These are phyloP conservation scores for Odobenus rosmarus DNA, from an alignment of 2,113 vertebrate species.

Conservation along the genomic window DNA sequence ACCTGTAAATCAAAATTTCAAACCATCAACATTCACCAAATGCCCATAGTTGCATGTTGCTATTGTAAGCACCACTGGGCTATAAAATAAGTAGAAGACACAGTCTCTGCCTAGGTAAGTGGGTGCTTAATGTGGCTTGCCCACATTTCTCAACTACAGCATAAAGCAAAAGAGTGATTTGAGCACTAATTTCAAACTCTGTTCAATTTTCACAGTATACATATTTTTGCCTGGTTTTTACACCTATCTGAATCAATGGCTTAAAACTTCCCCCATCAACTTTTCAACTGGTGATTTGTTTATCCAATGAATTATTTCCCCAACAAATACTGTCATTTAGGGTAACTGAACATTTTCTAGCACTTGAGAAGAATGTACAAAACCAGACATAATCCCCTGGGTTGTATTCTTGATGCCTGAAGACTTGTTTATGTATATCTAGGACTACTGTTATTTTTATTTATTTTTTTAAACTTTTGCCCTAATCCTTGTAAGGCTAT, in stretches of 20 bases:
- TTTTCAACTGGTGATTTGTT: conserved; percentile 54
- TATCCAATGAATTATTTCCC: conserved; percentile 51
- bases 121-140: conserved; percentile 42
- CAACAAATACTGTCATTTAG: conserved; percentile 32
- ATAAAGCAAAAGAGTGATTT: conserved; percentile 47
- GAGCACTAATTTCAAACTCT: conserved; percentile 48
- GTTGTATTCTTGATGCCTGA: conserved; percentile 52
- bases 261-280: conserved; percentile 28
- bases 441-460: conserved; percentile 61
- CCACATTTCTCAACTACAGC: not conserved
- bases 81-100: conserved; percentile 29
- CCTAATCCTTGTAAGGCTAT: not conserved
- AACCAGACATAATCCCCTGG: not conserved
- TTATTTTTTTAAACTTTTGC: not conserved
- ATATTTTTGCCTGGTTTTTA: conserved; percentile 28
- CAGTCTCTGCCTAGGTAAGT: conserved; percentile 42
- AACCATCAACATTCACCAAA: not conserved
- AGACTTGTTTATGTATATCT: conserved; percentile 30
- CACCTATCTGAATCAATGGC: conserved; percentile 48
- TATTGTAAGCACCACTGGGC: not conserved
- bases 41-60: not conserved
- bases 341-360: conserved; percentile 54
- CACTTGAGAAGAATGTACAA: conserved; percentile 43
- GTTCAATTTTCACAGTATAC: conserved; percentile 43
- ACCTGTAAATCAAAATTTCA: not conserved